Percentiles rank a stretch among this genome's conserved stretches.
These are phyloP conservation scores for Porites lutea DNA, from an alignment of 64 coral and sea anemone genomes.

Conservation along the genomic window DNA sequence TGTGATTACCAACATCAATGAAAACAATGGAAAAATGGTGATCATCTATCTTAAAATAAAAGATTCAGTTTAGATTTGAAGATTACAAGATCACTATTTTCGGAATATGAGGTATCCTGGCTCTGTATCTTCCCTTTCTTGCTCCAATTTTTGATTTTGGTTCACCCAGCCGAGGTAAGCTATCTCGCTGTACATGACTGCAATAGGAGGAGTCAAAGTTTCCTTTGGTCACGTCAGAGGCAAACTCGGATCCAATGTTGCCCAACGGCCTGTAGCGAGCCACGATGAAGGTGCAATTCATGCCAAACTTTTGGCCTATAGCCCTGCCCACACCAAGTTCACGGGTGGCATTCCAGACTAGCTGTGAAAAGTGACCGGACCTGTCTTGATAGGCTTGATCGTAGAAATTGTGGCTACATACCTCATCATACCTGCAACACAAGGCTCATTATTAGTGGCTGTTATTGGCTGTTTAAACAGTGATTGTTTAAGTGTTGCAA, in stretches of 20 bases:
- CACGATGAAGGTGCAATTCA: conserved; percentile 95
- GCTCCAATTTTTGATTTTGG: background rate
- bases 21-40: too few relatives aligned
- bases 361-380: conserved; percentile 85
- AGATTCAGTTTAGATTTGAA: too few relatives aligned
- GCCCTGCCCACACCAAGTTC: conserved; percentile 76
- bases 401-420: conserved; percentile 88
- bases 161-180: background rate
- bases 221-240: conserved; percentile 78
- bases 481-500: too few relatives aligned
- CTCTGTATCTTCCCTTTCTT: conserved; percentile 3
- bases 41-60: too few relatives aligned
- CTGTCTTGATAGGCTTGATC: conserved; percentile 84
- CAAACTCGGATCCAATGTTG: conserved; percentile 75
- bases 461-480: too few relatives aligned
- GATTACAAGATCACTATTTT: conserved; percentile 27
- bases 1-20: too few relatives aligned
- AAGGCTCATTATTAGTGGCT: too few relatives aligned
- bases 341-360: conserved; percentile 83
- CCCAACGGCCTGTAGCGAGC: conserved; percentile 79
- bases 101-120: background rate
- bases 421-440: conserved; percentile 87
- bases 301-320: conserved; percentile 78
- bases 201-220: conserved; percentile 87
- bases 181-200: conserved; percentile 57